A percentile compares a stretch with the other conserved stretches of the same genome.
Evolutionary conservation across 2,888 invertebrate species (phyloP).

Genomic region (Ischnus inquisitorius): DNA sequence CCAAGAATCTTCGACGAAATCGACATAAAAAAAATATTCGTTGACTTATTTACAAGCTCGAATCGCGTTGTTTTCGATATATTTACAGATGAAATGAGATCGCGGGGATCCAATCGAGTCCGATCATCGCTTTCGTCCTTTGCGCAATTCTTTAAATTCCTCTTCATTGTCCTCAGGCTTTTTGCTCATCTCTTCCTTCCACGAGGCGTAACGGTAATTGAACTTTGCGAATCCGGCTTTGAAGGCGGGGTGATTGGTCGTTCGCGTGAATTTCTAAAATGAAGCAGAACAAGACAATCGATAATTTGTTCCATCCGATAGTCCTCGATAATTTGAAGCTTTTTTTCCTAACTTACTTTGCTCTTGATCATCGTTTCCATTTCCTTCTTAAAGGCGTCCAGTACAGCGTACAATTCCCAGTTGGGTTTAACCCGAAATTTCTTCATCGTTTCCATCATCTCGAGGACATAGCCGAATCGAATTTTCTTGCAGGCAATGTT

Average conservation of each 20-base stretch:
- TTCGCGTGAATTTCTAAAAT: slow-evolving; percentile 62
- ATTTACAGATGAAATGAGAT: slow-evolving; percentile 44
- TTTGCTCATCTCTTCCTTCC: slow-evolving; percentile 70
- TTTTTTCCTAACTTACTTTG: slow-evolving; percentile 69
- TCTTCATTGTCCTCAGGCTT: slow-evolving; percentile 16
- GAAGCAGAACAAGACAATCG: background rate
- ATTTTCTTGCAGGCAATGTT: slow-evolving; percentile 88
- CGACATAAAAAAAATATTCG: slow-evolving; percentile 49
- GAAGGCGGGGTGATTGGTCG: slow-evolving; percentile 64
- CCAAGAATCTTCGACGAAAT: background rate
- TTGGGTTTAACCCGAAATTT: slow-evolving; percentile 89
- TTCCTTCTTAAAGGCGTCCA: slow-evolving; percentile 78
- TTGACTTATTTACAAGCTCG: slow-evolving; percentile 42
- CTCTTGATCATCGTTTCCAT: slow-evolving; percentile 69
- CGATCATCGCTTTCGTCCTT: background rate
- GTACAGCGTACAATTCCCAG: slow-evolving; percentile 86
- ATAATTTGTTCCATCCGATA: background rate
- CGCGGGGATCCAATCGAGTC: background rate
- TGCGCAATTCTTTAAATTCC: slow-evolving; percentile 9
- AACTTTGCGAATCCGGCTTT: slow-evolving; percentile 73
- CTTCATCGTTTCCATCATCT: slow-evolving; percentile 89
- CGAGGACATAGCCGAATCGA: slow-evolving; percentile 89
- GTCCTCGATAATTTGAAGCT: background rate
- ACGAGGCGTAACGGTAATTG: slow-evolving; percentile 70
- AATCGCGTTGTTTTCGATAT: slow-evolving; percentile 24